Evolutionary conservation across 2,888 invertebrate genomes (phyloP), one percentile per base, ranked within the genome.

Genomic region (Proisotoma minuta): DNA sequence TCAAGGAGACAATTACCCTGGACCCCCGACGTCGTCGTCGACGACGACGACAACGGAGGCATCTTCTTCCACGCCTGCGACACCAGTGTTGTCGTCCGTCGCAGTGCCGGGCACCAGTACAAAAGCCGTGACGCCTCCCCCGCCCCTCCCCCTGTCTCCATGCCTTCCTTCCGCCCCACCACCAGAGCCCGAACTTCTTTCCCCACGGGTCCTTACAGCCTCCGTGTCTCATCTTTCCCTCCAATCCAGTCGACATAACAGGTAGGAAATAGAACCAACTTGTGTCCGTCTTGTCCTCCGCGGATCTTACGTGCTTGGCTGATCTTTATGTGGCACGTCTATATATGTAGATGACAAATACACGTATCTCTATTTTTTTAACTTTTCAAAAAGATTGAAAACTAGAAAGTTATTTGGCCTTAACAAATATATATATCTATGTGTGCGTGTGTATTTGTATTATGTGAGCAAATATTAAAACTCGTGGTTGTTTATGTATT

Each of bases 171-270:
- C 69, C 50, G 70, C 68, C 56, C 70, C 68, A 58, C 70, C 73
- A 61, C 71, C 71, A 18, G 72, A 72, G 51, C 71, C 70, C 23
- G 72, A 73, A 62, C 66, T 71, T 49, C 64, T 73, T 43, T 71
- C 71, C 52, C 69, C 70, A 22, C 71, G 73, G 49, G 69, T 71
- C 62, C 69, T 74, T 62, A 72, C 73, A 57, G 74, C 70, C 57
- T 70, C 72, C 56, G 70, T 71, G 34, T 71, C 74, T 56, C 73
- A 73, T 68, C 65, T 70, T 74, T 76, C 69, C 75, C 77, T 60
- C 73, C 77, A 62, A 64, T 74, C 73, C 56, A 74, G 65, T 65
- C 70, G 73, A 50, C 73, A 74, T 66, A 74, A 74, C 68, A 74
- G 73, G 73, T 74, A 57, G 59, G 59, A 24, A 23, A 34, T n/a